Evolutionary conservation across 2,888 invertebrate genomes (phyloP), one percentile per base, ranked within the genome.

Genomic region (Antheraea yamamai): DNA sequence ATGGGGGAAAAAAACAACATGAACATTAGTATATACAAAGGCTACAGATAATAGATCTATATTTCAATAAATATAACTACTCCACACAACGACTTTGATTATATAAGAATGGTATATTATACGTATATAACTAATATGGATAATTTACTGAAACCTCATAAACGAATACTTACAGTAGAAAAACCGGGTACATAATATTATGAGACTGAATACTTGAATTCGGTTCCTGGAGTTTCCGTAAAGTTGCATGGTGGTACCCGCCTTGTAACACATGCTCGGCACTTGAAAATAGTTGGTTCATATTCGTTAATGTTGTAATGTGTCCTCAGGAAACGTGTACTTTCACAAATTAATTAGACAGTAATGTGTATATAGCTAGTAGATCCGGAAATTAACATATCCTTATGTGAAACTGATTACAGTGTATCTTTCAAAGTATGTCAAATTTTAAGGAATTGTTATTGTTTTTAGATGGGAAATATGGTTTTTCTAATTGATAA

Each of bases 141-240:
- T 8, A 47, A n/a, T 39, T 39, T 4, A 52, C 52, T 52, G 4
- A 52, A 52, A 14, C 52, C 55, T 55, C 6, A 61, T 10, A 61
- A 66, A 14, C 26, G 14, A 18, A 66, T 30, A 26, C 97, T 97
- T 95, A 98, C 97, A 97, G 92, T 76, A 98, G 93, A 88, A 98
- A 98, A 74, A 98, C 94, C 0, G 98, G 98, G 85, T 97, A 98
- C 98, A 98, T 98, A 64, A 98, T 95, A 94, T 98, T 98, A 78
- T 97, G 96, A 0, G 97, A 92, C 64, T 96, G 95, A 76, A 98
- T 96, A 81, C 96, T 96, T 68, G 97, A 96, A 85, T 97, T 96
- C 14, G 96, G 94, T 77, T 97, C 96, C 89, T 99, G 98, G 95
- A 98, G 97, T 87, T 96, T 95, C 77, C 99, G 94, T 75, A 99